Conservation (phyloP, 2,797 vertebrate species). For the Silurus aristotelis region DNA sequence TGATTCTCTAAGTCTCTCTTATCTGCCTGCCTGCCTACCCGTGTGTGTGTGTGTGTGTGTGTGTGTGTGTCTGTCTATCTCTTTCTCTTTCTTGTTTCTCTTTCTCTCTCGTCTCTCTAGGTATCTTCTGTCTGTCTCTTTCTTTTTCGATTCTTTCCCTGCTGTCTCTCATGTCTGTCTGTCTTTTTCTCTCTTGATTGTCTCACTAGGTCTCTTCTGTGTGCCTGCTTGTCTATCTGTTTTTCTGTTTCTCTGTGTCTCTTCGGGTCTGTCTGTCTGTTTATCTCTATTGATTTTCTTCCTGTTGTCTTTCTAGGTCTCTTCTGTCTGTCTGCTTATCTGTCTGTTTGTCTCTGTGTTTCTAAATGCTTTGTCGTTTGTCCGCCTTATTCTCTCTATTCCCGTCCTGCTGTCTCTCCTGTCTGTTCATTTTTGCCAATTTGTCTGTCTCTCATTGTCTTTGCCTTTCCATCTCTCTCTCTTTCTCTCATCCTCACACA, state of each 20-base stretch:
- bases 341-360: neutral
- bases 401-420: neutral
- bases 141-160: too few species aligned
- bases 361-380: neutral
- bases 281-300: too few species aligned
- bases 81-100: too few species aligned
- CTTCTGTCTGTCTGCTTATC: neutral
- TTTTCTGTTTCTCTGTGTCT: neutral
- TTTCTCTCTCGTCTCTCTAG: too few species aligned
- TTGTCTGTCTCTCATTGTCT: neutral
- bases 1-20: too few species aligned
- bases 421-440: neutral
- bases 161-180: too few species aligned
- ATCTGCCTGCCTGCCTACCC: too few species aligned
- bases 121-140: too few species aligned
- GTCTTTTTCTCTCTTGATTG: neutral
- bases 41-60: too few species aligned
- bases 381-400: neutral
- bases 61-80: neutral
- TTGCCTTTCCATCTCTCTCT: neutral
- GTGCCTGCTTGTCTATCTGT: neutral
- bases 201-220: neutral
- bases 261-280: neutral
- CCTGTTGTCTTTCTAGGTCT: neutral
- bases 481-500: slow-evolving; percentile 4